Conservation (phyloP, 2,113 vertebrate species). For the Porphyrio hochstetteri region DNA sequence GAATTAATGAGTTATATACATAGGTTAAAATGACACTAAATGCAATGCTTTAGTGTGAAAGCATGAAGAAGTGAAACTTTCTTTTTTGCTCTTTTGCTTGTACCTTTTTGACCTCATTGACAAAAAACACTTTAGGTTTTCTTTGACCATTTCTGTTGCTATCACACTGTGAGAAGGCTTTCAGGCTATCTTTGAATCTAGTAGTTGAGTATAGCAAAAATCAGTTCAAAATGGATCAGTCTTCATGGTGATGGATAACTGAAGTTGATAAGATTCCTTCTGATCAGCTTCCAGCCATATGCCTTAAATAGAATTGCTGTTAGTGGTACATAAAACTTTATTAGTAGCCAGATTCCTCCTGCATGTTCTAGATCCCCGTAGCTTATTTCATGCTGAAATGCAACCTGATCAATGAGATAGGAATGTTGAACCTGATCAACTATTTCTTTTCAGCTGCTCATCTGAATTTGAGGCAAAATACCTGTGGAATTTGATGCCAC, state of each 20-base stretch:
- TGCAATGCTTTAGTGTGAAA: neutral
- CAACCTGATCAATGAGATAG: neutral
- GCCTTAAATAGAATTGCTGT: neutral
- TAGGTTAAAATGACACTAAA: neutral
- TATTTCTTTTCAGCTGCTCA: neutral
- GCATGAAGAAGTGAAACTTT: neutral
- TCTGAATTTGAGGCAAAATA: neutral
- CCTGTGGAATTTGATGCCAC: neutral
- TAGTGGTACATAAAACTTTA: neutral
- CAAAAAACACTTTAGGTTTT: neutral
- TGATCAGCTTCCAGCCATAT: neutral
- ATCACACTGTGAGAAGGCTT: neutral
- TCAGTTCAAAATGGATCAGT: neutral
- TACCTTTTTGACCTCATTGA: neutral
- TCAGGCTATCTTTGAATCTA: neutral
- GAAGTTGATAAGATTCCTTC: neutral
- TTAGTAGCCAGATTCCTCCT: neutral
- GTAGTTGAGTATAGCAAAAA: neutral
- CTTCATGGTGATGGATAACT: neutral
- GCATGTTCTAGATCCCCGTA: neutral
- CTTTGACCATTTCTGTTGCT: neutral
- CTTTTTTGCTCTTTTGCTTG: neutral
- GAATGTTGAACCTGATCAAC: neutral
- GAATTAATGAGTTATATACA: neutral
- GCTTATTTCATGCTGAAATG: neutral